Percentiles rank a stretch among this genome's conserved stretches.
These are phyloP conservation scores for Anolis apletophallus DNA, from an alignment of 2,797 vertebrate species.

Conservation along the genomic window DNA sequence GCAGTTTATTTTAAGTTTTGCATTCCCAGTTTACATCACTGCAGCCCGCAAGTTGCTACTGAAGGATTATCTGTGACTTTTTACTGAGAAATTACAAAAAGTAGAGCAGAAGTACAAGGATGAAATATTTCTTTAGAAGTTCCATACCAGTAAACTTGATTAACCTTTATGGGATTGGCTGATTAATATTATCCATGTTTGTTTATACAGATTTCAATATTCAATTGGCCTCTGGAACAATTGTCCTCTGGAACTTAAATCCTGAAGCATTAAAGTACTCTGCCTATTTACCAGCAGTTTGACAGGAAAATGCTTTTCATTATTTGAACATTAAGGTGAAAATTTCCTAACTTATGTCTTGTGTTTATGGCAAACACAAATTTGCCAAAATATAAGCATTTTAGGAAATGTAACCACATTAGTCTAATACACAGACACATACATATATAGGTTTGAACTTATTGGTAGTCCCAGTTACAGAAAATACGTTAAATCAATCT, in stretches of 20 bases:
- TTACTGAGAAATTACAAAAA: conserved; percentile 35
- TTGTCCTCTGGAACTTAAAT: rapidly evolving
- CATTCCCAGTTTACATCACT: conserved; percentile 31
- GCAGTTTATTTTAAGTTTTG: background rate
- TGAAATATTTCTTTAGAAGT: conserved; percentile 4
- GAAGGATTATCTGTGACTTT: background rate
- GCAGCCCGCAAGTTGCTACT: background rate
- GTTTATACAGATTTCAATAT: background rate
- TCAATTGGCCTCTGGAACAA: rapidly evolving
- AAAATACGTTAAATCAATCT: too few relatives aligned
- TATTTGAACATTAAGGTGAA: background rate
- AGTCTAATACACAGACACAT: background rate
- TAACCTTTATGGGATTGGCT: background rate
- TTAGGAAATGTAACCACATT: background rate
- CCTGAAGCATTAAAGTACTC: background rate
- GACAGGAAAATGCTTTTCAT: background rate
- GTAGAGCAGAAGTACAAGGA: conserved; percentile 33
- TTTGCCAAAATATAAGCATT: background rate
- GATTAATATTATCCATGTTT: background rate
- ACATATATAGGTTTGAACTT: too few relatives aligned
- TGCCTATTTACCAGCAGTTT: background rate
- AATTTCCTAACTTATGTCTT: background rate
- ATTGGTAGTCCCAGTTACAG: too few relatives aligned
- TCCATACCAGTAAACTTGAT: background rate
- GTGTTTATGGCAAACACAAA: background rate